phyloP scores from a whole-genome alignment of 37 sponge, comb jelly and placozoan species.

The Hexactinellida sp. region DNA sequence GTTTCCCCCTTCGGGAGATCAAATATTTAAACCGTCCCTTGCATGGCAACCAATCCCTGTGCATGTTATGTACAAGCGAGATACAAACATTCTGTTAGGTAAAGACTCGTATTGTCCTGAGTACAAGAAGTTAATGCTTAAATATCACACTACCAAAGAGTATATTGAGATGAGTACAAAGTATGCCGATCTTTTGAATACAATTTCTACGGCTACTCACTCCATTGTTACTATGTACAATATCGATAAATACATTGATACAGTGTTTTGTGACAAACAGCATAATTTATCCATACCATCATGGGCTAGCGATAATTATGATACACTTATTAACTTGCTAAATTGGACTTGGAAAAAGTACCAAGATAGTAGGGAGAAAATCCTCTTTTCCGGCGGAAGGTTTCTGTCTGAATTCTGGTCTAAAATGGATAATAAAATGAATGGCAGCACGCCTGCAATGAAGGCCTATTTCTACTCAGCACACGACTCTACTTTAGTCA shows the following conservation, averaged over 20 bases:
- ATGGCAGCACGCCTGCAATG: not conserved
- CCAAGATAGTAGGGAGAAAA: not conserved
- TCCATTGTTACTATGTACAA: not conserved
- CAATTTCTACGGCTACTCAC: not conserved
- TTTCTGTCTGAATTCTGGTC: not conserved
- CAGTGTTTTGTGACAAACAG: not conserved
- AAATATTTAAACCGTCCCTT: slow-evolving; percentile 27
- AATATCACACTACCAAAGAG: not conserved
- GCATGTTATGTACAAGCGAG: slow-evolving; percentile 50
- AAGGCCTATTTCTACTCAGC: slow-evolving; percentile 6
- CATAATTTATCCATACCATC: not conserved
- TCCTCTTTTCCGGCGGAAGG: not conserved
- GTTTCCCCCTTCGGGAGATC: slow-evolving; percentile 35
- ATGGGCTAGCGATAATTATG: not conserved
- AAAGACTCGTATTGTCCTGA: not conserved
- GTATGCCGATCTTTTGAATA: not conserved
- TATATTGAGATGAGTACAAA: not conserved
- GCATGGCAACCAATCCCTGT: slow-evolving; percentile 92
- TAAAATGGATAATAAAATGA: not conserved
- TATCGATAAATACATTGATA: not conserved
- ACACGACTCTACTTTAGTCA: not conserved
- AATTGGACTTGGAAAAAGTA: not conserved
- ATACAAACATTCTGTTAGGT: slow-evolving; percentile 29
- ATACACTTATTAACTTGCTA: not conserved
- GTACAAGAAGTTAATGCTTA: not conserved